Evolutionary conservation across 2,797 vertebrate species (phyloP).

Genomic region (Acestrorhynchus altus): DNA sequence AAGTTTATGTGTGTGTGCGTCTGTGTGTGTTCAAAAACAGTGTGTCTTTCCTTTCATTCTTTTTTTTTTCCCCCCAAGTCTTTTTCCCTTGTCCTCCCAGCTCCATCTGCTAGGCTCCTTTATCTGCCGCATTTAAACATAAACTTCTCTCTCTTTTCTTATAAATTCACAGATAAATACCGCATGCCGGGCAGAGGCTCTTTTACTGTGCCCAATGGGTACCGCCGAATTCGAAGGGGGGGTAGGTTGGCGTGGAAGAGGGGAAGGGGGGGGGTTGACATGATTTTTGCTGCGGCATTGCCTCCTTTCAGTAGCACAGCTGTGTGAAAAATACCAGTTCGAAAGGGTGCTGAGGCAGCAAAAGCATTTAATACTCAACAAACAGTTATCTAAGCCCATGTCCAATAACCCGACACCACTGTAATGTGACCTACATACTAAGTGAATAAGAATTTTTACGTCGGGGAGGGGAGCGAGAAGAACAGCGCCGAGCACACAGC

Average conservation of each 20-base stretch:
- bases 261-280: slow-evolving; percentile 75
- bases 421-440: slow-evolving; percentile 98
- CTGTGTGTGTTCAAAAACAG: background rate
- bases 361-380: slow-evolving; percentile 98
- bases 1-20: slow-evolving; percentile 24
- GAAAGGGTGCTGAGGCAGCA: slow-evolving; percentile 97
- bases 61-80: slow-evolving; percentile 19
- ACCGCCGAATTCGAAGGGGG: slow-evolving; percentile 26
- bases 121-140: slow-evolving; percentile 50
- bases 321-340: slow-evolving; percentile 98
- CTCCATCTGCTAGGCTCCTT: slow-evolving; percentile 52
- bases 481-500: slow-evolving; percentile 74
- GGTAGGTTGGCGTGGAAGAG: background rate
- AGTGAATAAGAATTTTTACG: slow-evolving; percentile 85
- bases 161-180: slow-evolving; percentile 53
- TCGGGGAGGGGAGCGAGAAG: slow-evolving; percentile 69
- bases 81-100: slow-evolving; percentile 60
- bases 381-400: slow-evolving; percentile 97
- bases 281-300: slow-evolving; percentile 89
- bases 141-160: slow-evolving; percentile 49
- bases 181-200: slow-evolving; percentile 21
- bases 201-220: slow-evolving; percentile 57
- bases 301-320: slow-evolving; percentile 95
- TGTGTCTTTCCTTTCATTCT: slow-evolving; percentile 18
- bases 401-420: slow-evolving; percentile 93